These are phyloP conservation scores for Oceanodroma leucorhoa DNA, from an alignment of 2,797 vertebrate genomes.

Conservation along the genomic window DNA sequence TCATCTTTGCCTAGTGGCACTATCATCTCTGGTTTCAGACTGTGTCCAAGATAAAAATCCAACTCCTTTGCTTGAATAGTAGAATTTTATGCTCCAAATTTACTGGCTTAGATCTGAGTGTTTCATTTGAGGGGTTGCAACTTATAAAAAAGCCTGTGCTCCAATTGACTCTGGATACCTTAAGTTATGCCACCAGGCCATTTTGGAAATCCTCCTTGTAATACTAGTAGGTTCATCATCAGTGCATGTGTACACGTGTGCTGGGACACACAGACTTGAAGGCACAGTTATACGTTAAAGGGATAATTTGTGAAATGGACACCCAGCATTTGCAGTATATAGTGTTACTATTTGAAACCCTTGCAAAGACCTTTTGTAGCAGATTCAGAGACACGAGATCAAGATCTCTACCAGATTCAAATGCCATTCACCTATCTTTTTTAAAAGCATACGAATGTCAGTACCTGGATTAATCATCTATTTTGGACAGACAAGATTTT, in stretches of 20 bases:
- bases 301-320: not conserved
- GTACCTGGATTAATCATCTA: not conserved
- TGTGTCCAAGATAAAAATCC: not conserved
- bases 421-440: not conserved
- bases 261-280: not conserved
- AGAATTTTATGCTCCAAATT: not conserved
- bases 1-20: not conserved
- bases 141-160: not conserved
- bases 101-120: not conserved
- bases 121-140: rapidly evolving
- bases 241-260: rapidly evolving
- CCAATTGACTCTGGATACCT: not conserved
- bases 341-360: not conserved
- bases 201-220: not conserved
- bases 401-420: rapidly evolving
- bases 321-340: not conserved
- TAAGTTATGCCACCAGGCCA: not conserved
- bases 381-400: not conserved
- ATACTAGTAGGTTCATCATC: rapidly evolving
- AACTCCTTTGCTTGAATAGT: not conserved
- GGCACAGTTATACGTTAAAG: not conserved
- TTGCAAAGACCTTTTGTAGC: not conserved
- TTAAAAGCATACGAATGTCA: not conserved
- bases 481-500: not conserved
- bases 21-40: not conserved